phyloP scores from a whole-genome alignment of 2,888 invertebrate species.

The Limnephilus auricula region DNA sequence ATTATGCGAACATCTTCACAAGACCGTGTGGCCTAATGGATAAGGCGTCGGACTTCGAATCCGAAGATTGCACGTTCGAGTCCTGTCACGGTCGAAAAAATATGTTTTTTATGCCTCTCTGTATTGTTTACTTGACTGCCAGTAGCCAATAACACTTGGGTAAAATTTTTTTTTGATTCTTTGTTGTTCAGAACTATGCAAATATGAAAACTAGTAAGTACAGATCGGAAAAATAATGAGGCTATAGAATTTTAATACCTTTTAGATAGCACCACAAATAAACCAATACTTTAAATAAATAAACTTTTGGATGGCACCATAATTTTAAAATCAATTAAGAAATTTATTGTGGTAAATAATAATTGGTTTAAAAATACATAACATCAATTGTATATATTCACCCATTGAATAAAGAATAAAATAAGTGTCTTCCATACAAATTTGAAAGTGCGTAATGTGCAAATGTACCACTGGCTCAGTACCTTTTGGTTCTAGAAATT shows the following conservation, averaged over 20 bases:
- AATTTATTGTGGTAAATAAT: no score
- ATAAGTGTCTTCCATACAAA: no score
- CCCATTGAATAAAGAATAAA: no score
- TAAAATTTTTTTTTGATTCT: not conserved
- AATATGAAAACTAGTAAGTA: not conserved
- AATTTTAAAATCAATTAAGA: no score
- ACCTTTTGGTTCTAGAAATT: no score
- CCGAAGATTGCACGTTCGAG: slow-evolving; percentile 86
- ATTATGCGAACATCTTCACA: not conserved
- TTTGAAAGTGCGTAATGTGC: no score
- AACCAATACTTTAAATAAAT: no score
- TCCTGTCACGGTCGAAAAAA: slow-evolving; percentile 81
- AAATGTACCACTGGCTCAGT: no score
- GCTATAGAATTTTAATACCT: not conserved
- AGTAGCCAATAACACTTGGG: not conserved
- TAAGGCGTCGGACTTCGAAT: slow-evolving; percentile 86
- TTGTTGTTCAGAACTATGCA: not conserved
- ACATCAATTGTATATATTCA: no score
- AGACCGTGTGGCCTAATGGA: slow-evolving; percentile 85
- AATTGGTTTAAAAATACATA: no score
- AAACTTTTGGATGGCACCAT: no score
- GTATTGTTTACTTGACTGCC: not conserved
- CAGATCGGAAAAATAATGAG: not conserved
- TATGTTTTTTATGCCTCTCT: not conserved
- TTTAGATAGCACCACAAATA: not conserved